Evolutionary conservation across 2,113 vertebrate genomes (phyloP).

Genomic region (Sterrhoptilus dennistouni): DNA sequence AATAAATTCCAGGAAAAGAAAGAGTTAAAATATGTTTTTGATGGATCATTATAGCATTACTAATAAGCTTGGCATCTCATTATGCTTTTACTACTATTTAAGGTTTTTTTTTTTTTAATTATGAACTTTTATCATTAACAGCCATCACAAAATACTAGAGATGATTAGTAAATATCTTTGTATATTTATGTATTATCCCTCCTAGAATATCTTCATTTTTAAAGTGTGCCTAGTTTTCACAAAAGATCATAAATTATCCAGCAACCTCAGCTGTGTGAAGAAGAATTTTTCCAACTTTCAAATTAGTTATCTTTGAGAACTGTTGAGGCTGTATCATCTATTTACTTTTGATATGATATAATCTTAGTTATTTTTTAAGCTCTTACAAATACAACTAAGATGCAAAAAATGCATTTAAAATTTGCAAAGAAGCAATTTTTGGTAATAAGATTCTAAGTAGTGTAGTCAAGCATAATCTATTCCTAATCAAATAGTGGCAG

Average conservation of each 20-base stretch:
- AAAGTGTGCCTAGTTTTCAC: not conserved
- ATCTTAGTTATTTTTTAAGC: not conserved
- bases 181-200: not conserved
- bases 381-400: not conserved
- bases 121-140: not conserved
- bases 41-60: not conserved
- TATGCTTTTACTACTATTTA: not conserved
- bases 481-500: not conserved
- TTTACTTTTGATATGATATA: not conserved
- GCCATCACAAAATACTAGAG: not conserved
- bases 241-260: constrained; percentile 18
- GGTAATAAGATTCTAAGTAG: not conserved
- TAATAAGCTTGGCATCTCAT: not conserved
- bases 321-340: not conserved
- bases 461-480: not conserved
- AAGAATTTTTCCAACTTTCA: not conserved
- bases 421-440: not conserved
- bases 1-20: not conserved
- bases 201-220: not conserved
- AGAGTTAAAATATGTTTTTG: not conserved
- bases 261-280: not conserved
- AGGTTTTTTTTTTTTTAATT: not conserved
- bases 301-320: not conserved
- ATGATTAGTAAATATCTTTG: not conserved
- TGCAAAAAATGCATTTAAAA: not conserved